A percentile compares a stretch with the other conserved stretches of the same genome.
Evolutionary conservation across 2,797 vertebrate genomes (phyloP).

Genomic region (Notoglanidium macrostoma): DNA sequence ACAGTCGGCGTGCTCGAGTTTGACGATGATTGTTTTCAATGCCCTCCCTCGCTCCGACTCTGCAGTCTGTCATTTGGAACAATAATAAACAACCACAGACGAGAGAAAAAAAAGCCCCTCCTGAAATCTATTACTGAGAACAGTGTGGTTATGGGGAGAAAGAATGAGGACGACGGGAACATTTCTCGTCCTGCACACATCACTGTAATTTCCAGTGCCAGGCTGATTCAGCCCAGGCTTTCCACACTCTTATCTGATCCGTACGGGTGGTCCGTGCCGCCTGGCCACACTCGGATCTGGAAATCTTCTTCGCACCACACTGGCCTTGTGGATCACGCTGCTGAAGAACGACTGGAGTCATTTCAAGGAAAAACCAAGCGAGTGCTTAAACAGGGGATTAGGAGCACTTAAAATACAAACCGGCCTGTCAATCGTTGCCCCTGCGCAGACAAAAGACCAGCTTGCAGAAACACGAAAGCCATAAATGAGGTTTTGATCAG

Average conservation of each 20-base stretch:
- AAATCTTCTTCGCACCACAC: conserved; percentile 61
- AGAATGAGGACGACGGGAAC: conserved; percentile 39
- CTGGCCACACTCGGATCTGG: conserved; percentile 58
- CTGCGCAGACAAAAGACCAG: conserved; percentile 22
- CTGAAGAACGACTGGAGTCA: conserved; percentile 59
- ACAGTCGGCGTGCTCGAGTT: conserved; percentile 62
- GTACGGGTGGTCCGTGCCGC: conserved; percentile 71
- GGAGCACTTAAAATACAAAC: conserved; percentile 56
- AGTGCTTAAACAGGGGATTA: conserved; percentile 58
- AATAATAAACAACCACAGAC: conserved; percentile 76
- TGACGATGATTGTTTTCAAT: conserved; percentile 69
- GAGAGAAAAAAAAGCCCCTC: conserved; percentile 65
- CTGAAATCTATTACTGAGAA: conserved; percentile 74
- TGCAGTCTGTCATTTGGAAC: conserved; percentile 77
- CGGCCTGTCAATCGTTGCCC: conserved; percentile 55
- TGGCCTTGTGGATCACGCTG: conserved; percentile 52
- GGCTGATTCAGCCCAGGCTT: conserved; percentile 74
- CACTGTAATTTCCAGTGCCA: conserved; percentile 75
- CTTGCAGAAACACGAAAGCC: conserved; percentile 27
- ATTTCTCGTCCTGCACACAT: conserved; percentile 57
- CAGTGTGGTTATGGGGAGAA: conserved; percentile 64
- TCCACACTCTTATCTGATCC: conserved; percentile 75
- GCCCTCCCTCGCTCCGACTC: conserved; percentile 61
- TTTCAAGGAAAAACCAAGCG: conserved; percentile 44
- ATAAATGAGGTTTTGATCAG: conserved; percentile 29